Evolutionary conservation across 2,113 vertebrate genomes (phyloP), one percentile per base, ranked within the genome.

Genomic region (Syngnathoides biaculeatus): DNA sequence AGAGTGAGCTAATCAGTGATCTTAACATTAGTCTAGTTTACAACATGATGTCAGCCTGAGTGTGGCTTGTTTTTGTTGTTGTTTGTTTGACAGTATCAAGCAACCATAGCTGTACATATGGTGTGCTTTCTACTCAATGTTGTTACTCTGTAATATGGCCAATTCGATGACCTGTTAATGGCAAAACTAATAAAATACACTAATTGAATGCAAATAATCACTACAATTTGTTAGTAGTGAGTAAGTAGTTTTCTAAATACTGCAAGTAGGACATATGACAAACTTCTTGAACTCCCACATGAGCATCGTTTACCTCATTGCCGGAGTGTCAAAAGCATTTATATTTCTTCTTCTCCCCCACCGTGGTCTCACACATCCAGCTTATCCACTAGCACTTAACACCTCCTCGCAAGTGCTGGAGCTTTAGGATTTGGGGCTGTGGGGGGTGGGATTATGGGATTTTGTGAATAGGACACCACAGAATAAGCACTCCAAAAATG

Each of bases 401-500:
- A 78, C 67, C 65, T 78, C 81, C 65, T 83, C 70, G 48, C 71
- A 74, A 71, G 72, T 66, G 58, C 65, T 64, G 59, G 69, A 65
- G 78, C 66, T 87, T 84, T 68, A 39, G 84, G 82, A 82, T 86
- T 87, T 78, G 57, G 59, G 81, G 76, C 87, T 89, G 61, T 78
- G 62, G 63, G 26, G 42, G 8, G 9, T 26, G 56, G 81, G 82
- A 90, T 92, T 90, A 86, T 67, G 68, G 82, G 89, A 89, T 90
- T 89, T 91, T 86, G 68, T 61, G 87, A 80, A 85, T 87, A 86
- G 81, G 73, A 82, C 78, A 82, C 80, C 79, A 64, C 61, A 72
- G 82, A 84, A 87, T 67, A 80, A 84, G 70, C 67, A 76, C 85
- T 85, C 86, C 78, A 77, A 81, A 89, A 87, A 89, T 68, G 82